Evolutionary conservation across 2,113 vertebrate species (phyloP).

Genomic region (Loxodonta africana): DNA sequence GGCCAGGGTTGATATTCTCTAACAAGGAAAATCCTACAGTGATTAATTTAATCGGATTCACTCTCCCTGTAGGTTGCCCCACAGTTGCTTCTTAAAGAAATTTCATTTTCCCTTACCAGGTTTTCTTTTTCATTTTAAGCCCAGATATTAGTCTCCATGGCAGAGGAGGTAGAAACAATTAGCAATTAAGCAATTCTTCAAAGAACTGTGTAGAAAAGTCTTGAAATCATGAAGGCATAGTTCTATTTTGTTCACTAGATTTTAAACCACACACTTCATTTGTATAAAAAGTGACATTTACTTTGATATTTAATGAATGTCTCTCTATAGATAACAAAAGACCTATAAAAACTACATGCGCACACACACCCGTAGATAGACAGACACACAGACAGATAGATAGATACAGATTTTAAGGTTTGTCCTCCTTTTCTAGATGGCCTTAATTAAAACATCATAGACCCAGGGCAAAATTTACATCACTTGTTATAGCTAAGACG

Average conservation of each 20-base stretch:
- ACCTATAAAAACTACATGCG: background rate
- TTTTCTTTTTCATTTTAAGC: conserved; percentile 15
- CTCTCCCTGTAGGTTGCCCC: background rate
- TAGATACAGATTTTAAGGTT: background rate
- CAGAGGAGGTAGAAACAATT: conserved; percentile 4
- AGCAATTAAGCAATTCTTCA: background rate
- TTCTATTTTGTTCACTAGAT: background rate
- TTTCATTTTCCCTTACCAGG: background rate
- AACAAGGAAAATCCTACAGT: conserved; percentile 12
- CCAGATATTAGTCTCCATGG: background rate
- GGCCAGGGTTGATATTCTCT: background rate
- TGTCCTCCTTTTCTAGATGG: background rate
- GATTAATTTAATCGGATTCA: conserved; percentile 1
- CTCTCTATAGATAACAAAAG: background rate
- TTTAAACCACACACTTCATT: background rate
- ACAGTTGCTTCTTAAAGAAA: conserved; percentile 37
- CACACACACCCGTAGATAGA: background rate
- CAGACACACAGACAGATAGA: background rate
- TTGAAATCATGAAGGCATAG: background rate
- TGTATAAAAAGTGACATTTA: background rate
- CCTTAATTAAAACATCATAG: background rate
- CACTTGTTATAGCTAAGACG: background rate
- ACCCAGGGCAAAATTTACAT: background rate
- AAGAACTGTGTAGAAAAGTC: background rate
- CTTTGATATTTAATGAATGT: background rate